These are phyloP conservation scores for cattle (Bos taurus) DNA, from an alignment of 2,113 vertebrate genomes.

Conservation along the genomic window ARS-UCD2.0 NC_037345.1:2327501-2328000, in stretches of 20 bases:
- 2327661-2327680: background rate
- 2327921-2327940: background rate
- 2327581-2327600: background rate
- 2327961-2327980: background rate
- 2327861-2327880: background rate
- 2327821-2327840: background rate
- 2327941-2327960: background rate
- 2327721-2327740: conserved; percentile 94
- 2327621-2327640: background rate
- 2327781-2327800: conserved; percentile 23
- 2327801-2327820: background rate
- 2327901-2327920: background rate
- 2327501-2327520: background rate
- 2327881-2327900: background rate
- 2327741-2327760: conserved; percentile 99
- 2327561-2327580: too few species aligned
- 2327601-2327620: background rate
- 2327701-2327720: conserved; percentile 91
- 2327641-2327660: background rate
- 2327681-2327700: background rate
- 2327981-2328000: background rate
- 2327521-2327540: too few species aligned
- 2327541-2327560: too few species aligned
- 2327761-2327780: conserved; percentile 80
- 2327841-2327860: background rate